Conservation (phyloP, 2,797 vertebrate genomes). For the Lagodon rhomboides region DNA sequence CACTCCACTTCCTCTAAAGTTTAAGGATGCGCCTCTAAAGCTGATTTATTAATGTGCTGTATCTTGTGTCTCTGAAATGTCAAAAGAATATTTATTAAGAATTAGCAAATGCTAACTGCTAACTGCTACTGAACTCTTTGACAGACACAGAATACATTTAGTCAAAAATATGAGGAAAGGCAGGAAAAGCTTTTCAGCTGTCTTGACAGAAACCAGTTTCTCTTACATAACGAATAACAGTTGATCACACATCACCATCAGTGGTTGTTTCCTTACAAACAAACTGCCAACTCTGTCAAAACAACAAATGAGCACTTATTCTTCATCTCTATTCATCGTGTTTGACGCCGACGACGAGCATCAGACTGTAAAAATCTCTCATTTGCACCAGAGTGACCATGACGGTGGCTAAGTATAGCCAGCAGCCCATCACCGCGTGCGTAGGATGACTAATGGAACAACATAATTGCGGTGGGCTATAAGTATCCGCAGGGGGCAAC, state of each 20-base stretch:
- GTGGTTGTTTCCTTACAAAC: background rate
- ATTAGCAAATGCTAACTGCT: background rate
- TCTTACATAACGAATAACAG: background rate
- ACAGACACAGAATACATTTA: no score
- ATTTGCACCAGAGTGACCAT: constrained; percentile 62
- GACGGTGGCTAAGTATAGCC: constrained; percentile 69
- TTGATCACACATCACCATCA: background rate
- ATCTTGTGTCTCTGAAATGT: no score
- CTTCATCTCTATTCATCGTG: constrained; percentile 47
- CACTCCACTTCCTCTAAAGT: background rate
- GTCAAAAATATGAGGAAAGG: no score
- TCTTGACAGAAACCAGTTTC: background rate
- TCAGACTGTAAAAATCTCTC: constrained; percentile 53
- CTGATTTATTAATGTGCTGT: background rate
- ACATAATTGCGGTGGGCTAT: constrained; percentile 78
- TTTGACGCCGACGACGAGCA: constrained; percentile 51
- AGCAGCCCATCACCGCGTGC: constrained; percentile 62
- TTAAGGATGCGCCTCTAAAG: background rate
- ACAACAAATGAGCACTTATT: constrained; percentile 15
- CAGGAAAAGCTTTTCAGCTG: no score
- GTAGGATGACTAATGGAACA: constrained; percentile 79
- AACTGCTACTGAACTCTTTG: no score
- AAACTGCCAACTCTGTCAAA: constrained; percentile 11
- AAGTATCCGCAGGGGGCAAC: constrained; percentile 73
- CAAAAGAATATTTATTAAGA: no score